Evolutionary conservation across 2,797 vertebrate genomes (phyloP).

Genomic region (Pangasius djambal): DNA sequence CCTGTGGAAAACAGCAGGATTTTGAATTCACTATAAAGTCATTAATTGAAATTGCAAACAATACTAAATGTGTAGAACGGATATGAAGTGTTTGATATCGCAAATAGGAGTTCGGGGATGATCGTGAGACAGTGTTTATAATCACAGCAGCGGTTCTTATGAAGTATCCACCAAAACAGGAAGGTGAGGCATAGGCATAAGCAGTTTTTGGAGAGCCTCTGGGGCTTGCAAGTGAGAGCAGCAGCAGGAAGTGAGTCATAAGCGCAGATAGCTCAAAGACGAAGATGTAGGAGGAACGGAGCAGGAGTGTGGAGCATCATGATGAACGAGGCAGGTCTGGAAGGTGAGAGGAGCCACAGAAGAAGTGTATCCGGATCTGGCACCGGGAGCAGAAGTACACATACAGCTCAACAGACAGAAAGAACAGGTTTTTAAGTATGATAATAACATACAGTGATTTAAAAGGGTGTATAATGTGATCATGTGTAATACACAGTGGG

Average conservation of each 20-base stretch:
- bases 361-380: neutral
- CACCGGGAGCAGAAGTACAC: neutral
- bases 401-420: neutral
- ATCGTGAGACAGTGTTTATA: neutral
- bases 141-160: neutral
- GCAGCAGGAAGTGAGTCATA: conserved; percentile 19
- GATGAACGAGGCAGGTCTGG: neutral
- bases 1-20: neutral
- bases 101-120: neutral
- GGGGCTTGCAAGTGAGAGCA: neutral
- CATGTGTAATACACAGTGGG: neutral
- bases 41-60: neutral
- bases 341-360: neutral
- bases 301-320: neutral
- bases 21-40: neutral
- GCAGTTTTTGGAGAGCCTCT: neutral
- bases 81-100: neutral
- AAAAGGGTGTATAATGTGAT: neutral
- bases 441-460: neutral
- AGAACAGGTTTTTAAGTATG: neutral
- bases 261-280: neutral
- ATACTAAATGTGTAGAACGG: neutral
- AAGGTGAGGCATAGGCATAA: neutral
- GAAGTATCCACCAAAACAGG: neutral
- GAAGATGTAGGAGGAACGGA: neutral